Evolutionary conservation across 2,113 vertebrate species (phyloP), one percentile per base, ranked within the genome.

Genomic region (Apteryx mantelli): DNA sequence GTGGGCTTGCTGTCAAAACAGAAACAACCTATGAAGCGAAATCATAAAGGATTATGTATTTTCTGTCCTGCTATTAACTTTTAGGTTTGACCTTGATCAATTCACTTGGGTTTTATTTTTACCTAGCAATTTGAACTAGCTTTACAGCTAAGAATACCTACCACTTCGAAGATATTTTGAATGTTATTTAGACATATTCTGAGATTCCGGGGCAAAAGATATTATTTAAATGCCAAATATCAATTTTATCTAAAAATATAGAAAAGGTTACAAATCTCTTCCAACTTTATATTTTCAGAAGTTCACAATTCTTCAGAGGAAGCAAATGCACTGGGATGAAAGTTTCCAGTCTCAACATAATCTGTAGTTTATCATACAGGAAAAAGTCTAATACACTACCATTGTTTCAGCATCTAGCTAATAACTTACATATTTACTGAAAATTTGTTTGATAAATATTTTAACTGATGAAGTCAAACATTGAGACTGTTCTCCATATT

Each of bases 101-200:
- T 40, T 21, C 26, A 81, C 77, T 56, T 20, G 18, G 52, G 28
- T 44, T 79, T 65, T 50, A 28, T 36, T 76, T 53, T 70, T 65
- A 94, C 40, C 38, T 84, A 93, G 25, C 26, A 88, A 85, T 65
- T 5, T 77, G 34, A 80, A n/a, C 46, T 73, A 63, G 28, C 18
- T 74, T 61, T 26, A 88, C 63, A 25, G 9, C 20, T 22, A 64
- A 95, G 40, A 81, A 95, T 94, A 95, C 94, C 91, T 97, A 97
- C 96, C 95, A 94, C 87, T 93, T 93, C 89, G 95, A 65, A 95
- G 64, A 77, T 48, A 73, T 18, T 74, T 79, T 4, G 25, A 95
- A 69, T 71, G 42, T 25, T 95, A 65, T 58, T 82, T 66, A 91
- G 38, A 68, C 28, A 93, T 48, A 91, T 22, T 83, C 60, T 91